Evolutionary conservation across 64 coral and sea anemone species (phyloP), one percentile per base, ranked within the genome.

Genomic region (Cladopsammia gracilis): DNA sequence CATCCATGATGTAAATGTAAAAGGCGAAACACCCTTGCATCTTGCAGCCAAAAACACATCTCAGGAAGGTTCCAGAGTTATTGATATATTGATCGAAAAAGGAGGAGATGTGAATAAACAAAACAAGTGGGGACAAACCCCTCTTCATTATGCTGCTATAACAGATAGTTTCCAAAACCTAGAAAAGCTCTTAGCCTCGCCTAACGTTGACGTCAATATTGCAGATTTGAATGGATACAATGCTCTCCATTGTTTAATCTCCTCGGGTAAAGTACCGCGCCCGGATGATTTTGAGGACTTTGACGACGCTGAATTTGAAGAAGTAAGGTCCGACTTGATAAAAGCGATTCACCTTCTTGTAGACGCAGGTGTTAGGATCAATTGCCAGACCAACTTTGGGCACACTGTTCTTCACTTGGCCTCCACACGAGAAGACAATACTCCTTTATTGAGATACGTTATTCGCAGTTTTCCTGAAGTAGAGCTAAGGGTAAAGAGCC

Each of bases 91-190:
- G 60, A 34, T 85, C 26, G 61, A 22, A 48, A 65, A 62, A 45
- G 81, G 81, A 48, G 61, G 4, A 85, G 61, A 67, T 85, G 81
- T 85, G 18, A 85, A 85, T 26, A 65, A 43, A 64, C 23, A 65
- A 85, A 85, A 85, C 34, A 85, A 48, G 19, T 85, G 81, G 81
- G 81, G 81, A 8, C 81, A 85, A 65, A 85, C 81, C 2, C 81
- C 81, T 67, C 7, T 85, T 64, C 81, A 67, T 62, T 85, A 85
- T 65, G 81, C 81, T 47, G 81, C 43, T 47, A 85, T 64, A 5
- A 50, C 59, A 15, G 59, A 85, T 64, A 48, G 58, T 85, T 62
- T 85, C 11, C 23, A 85, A 62, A 85, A 62, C 26, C 58, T 85
- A 7, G 43, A 75, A 20, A 75, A 16, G 44, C 45, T 75, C 14